Evolutionary conservation across 1,140 invertebrate genomes (phyloP), one percentile per base, ranked within the genome.

Genomic region (Euura saliciscinereae): DNA sequence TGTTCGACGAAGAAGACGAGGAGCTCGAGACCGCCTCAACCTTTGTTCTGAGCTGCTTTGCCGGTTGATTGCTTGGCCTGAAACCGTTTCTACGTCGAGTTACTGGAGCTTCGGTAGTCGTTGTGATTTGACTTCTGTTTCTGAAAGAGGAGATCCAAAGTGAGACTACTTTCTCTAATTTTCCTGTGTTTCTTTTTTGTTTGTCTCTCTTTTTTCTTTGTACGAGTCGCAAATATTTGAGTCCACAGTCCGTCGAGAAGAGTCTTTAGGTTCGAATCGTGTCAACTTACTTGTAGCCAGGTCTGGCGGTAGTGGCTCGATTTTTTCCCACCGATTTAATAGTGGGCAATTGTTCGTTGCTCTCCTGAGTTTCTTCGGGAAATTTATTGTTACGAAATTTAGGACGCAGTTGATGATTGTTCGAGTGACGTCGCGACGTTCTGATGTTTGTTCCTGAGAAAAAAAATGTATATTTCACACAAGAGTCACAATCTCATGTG

Each of bases 381-480:
- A 84, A 83, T n/a, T 59, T 59, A 65, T 87, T 87, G 65, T 85
- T 88, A 8, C 85, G 81, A 69, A 85, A 87, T 76, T 88, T 87
- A 1, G 81, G 83, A 43, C 85, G 79, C 0, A 51, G 4, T n/a
- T 42, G 51, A 69, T 68, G 71, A 77, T 76, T 81, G 46, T 75
- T 77, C 0, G 78, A 68, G 10, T 82, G 82, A 44, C 83, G 76
- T 43, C 84, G 82, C 28, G 79, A 83, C 0, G 84, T 79, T 68
- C 79, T 77, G 1, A 80, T 73, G 4, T 78, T 76, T 45, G 73
- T 74, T 66, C 75, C 79, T 78, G 13, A 65, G 71, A 72, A 68
- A 44, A 45, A 72, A 73, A 59, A 3, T n/a, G n/a, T n/a, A n/a
- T n/a, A n/a, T n/a, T n/a, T n/a, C n/a, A n/a, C n/a, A n/a, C n/a